phyloP scores from a whole-genome alignment of 2,113 vertebrate genomes.

The Apteryx mantelli region DNA sequence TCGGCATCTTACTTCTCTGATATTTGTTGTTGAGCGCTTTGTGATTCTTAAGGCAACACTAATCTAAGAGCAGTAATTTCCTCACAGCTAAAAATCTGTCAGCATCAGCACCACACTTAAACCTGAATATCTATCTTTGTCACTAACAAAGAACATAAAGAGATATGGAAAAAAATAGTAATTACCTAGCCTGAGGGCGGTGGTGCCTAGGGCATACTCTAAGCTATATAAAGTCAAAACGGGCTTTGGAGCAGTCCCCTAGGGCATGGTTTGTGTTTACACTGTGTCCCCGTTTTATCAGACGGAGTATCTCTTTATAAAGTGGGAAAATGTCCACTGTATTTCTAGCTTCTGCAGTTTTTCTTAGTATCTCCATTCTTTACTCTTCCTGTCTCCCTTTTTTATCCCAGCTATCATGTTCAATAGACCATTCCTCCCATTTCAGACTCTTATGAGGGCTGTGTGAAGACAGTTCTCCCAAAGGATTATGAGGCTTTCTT shows the following conservation, averaged over 20 bases:
- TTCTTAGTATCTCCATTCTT: background rate
- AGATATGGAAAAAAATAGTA: background rate
- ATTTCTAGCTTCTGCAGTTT: background rate
- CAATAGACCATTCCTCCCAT: background rate
- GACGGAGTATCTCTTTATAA: background rate
- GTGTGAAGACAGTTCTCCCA: background rate
- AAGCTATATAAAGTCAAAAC: background rate
- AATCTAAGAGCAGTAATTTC: background rate
- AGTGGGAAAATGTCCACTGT: background rate
- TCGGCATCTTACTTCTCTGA: background rate
- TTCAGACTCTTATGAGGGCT: background rate
- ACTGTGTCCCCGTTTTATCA: background rate
- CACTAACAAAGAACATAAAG: background rate
- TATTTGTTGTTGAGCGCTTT: too few relatives aligned
- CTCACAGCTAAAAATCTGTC: background rate
- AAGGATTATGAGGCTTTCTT: background rate
- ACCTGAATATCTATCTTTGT: background rate
- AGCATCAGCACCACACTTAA: background rate
- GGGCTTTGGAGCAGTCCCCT: background rate
- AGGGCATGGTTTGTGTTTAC: background rate
- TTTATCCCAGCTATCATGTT: background rate
- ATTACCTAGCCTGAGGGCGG: background rate
- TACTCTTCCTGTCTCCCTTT: background rate
- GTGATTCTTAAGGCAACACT: background rate
- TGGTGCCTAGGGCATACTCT: background rate